These are phyloP conservation scores for Drosophila mojavensis DNA, from an alignment of 1,140 invertebrate genomes.

Conservation along the genomic window DNA sequence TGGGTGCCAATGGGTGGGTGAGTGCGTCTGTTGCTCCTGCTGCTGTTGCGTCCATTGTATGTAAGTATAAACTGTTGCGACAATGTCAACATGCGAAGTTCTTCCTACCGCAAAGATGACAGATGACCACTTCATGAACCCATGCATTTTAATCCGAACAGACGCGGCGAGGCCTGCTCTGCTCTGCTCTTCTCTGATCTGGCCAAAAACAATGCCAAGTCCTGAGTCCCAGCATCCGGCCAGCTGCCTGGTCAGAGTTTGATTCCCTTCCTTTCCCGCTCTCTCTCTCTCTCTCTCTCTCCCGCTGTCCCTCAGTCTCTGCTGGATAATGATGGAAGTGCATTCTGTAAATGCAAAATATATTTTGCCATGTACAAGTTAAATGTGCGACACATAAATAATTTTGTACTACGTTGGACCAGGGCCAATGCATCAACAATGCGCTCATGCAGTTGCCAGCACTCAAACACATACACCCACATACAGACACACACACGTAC, in stretches of 20 bases:
- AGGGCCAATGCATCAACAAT: slow-evolving; percentile 67
- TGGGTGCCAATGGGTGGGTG: slow-evolving; percentile 24
- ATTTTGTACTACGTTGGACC: slow-evolving; percentile 61
- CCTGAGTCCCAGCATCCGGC: slow-evolving; percentile 60
- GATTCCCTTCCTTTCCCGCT: background rate
- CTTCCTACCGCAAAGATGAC: slow-evolving; percentile 82
- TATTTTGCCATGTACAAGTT: slow-evolving; percentile 80
- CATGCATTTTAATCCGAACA: slow-evolving; percentile 78
- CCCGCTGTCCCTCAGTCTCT: background rate
- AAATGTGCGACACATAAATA: slow-evolving; percentile 81
- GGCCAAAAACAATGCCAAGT: slow-evolving; percentile 65
- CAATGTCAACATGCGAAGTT: slow-evolving; percentile 82
- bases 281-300: background rate
- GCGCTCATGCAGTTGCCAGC: slow-evolving; percentile 24
- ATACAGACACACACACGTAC: slow-evolving; percentile 15
- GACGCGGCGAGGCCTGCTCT: slow-evolving; percentile 28
- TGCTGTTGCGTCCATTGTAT: slow-evolving; percentile 30
- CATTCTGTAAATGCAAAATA: slow-evolving; percentile 81
- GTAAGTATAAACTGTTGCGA: slow-evolving; percentile 75
- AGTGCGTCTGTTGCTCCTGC: background rate
- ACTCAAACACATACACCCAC: background rate
- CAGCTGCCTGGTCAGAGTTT: slow-evolving; percentile 28
- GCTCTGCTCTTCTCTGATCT: background rate
- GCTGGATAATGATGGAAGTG: slow-evolving; percentile 79
- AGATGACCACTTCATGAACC: slow-evolving; percentile 83